Evolutionary conservation across 2,797 vertebrate genomes (phyloP).

Genomic region (Telmatherina bonti): DNA sequence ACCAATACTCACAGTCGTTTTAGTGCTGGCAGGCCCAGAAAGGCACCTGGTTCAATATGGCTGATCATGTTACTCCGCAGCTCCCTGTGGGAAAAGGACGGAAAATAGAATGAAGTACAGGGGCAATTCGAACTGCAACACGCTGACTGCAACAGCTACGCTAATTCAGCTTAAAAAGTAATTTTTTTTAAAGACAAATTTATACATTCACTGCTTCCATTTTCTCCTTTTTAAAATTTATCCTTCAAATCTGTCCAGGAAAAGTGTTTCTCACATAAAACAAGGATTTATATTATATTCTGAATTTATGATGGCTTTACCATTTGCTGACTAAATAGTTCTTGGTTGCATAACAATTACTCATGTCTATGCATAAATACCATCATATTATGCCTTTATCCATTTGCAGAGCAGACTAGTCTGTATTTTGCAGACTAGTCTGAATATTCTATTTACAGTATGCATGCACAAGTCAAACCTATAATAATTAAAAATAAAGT

Average conservation of each 20-base stretch:
- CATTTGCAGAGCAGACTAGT: not conserved
- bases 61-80: slow-evolving; percentile 96
- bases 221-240: not conserved
- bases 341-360: not conserved
- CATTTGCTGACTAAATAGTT: not conserved
- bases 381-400: not conserved
- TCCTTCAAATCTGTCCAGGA: no score
- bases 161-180: not conserved
- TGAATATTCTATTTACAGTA: slow-evolving; percentile 3
- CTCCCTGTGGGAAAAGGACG: slow-evolving; percentile 82
- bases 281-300: not conserved
- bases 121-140: slow-evolving; percentile 11
- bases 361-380: not conserved
- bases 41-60: slow-evolving; percentile 93
- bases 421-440: not conserved
- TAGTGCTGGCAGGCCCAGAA: slow-evolving; percentile 90
- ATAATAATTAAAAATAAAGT: slow-evolving; percentile 3
- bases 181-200: not conserved
- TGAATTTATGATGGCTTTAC: not conserved
- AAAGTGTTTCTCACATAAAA: not conserved
- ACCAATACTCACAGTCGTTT: slow-evolving; percentile 93
- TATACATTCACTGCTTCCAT: not conserved
- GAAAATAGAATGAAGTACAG: slow-evolving; percentile 5
- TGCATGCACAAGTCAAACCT: not conserved
- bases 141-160: not conserved